phyloP scores from a whole-genome alignment of 2,888 invertebrate species.

The Andricus curvator region DNA sequence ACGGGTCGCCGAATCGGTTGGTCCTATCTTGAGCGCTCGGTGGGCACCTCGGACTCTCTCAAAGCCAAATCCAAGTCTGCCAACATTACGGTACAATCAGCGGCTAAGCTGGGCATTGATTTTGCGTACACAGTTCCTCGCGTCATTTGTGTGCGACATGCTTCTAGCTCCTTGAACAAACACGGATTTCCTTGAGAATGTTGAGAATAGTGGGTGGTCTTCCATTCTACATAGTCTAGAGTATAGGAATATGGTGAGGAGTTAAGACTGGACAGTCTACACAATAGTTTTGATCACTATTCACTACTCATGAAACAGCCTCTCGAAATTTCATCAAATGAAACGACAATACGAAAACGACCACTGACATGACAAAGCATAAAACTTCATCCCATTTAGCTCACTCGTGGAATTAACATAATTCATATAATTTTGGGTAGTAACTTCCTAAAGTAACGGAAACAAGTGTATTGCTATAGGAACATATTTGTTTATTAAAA shows the following conservation, averaged over 20 bases:
- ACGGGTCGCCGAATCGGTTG: constrained; percentile 34
- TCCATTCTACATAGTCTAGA: neutral
- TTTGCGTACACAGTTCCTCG: constrained; percentile 69
- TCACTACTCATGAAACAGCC: neutral
- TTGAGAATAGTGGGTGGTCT: constrained; percentile 42
- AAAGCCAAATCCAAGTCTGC: constrained; percentile 46
- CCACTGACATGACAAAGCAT: neutral
- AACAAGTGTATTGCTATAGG: no score
- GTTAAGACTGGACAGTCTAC: constrained; percentile 31
- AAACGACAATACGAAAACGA: neutral
- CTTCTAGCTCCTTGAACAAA: constrained; percentile 60
- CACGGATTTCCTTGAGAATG: constrained; percentile 56
- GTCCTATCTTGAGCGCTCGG: constrained; percentile 24
- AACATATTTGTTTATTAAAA: no score
- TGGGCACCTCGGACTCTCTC: constrained; percentile 27
- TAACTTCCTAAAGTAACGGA: no score
- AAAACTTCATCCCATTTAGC: neutral
- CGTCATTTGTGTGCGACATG: constrained; percentile 67
- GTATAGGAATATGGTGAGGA: neutral
- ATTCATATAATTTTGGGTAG: neutral
- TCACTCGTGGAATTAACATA: neutral
- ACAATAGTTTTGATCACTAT: constrained; percentile 17
- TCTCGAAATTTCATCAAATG: neutral
- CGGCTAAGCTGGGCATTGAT: constrained; percentile 73
- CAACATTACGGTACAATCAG: constrained; percentile 66